A percentile compares a stretch with the other conserved stretches of the same genome.
Evolutionary conservation across 2,797 vertebrate genomes (phyloP).

Genomic region (Poecilia wingei): DNA sequence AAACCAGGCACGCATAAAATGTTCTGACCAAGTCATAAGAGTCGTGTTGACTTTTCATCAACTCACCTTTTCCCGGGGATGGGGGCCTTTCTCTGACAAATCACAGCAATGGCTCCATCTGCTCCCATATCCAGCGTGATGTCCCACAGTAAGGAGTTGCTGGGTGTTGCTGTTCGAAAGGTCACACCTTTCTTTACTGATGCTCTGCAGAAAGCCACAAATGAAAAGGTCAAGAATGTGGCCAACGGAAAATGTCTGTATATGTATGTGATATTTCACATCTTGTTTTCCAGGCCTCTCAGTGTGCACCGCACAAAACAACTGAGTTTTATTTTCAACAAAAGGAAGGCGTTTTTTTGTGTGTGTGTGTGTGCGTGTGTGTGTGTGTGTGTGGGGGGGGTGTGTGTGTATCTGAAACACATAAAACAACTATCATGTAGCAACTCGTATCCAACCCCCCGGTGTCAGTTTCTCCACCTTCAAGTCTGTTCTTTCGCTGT

Average conservation of each 20-base stretch:
- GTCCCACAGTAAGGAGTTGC: conserved; percentile 88
- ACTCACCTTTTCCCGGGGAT: conserved; percentile 82
- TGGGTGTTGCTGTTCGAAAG: conserved; percentile 85
- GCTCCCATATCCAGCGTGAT: conserved; percentile 82
- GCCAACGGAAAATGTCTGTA: conserved; percentile 4
- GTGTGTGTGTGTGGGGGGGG: too few relatives aligned
- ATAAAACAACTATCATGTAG: not conserved
- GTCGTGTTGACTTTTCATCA: conserved; percentile 4
- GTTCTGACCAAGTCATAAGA: not conserved
- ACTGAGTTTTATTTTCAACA: not conserved
- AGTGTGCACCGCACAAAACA: not conserved
- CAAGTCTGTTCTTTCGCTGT: conserved; percentile 6
- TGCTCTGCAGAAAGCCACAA: conserved; percentile 80
- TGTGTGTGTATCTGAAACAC: not conserved
- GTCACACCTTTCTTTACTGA: conserved; percentile 89
- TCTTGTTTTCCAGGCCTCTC: not conserved
- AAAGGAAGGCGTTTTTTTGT: not conserved
- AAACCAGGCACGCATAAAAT: not conserved
- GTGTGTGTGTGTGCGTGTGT: too few relatives aligned
- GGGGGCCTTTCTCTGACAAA: conserved; percentile 85
- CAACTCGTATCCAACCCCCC: not conserved
- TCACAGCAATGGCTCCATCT: conserved; percentile 81
- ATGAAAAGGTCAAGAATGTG: conserved; percentile 49
- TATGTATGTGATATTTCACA: not conserved
- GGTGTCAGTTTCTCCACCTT: not conserved